These are phyloP conservation scores for Propithecus coquereli DNA, from an alignment of 2,113 vertebrate species.

Conservation along the genomic window DNA sequence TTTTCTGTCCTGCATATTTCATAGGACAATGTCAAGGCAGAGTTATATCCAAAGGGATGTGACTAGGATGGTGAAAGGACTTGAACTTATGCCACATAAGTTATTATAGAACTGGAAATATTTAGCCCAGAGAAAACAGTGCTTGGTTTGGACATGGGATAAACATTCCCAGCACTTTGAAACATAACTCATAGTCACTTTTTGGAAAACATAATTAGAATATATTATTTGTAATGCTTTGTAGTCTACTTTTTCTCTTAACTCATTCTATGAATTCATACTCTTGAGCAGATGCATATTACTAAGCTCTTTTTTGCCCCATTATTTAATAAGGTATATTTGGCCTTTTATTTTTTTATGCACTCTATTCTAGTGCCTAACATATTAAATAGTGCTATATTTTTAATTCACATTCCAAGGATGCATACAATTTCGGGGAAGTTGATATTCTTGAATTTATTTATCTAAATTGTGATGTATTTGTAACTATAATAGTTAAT, in stretches of 20 bases:
- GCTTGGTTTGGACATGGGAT: not conserved
- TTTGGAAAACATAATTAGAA: not conserved
- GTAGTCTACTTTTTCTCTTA: not conserved
- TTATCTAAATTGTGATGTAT: slow-evolving; percentile 51
- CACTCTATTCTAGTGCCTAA: not conserved
- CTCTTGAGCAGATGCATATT: not conserved
- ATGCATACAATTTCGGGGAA: slow-evolving; percentile 4
- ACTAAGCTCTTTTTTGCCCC: not conserved
- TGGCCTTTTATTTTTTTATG: slow-evolving; percentile 32
- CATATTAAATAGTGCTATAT: not conserved
- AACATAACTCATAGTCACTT: not conserved
- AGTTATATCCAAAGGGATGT: not conserved
- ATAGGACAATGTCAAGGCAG: not conserved
- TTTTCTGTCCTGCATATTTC: not conserved
- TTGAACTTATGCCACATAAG: not conserved
- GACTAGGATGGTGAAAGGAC: not conserved
- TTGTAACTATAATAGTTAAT: slow-evolving; percentile 69
- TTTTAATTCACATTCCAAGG: slow-evolving; percentile 45
- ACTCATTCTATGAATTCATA: slow-evolving; percentile 3
- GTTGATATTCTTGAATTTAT: slow-evolving; percentile 43
- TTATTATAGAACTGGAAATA: not conserved
- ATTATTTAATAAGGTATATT: slow-evolving; percentile 4
- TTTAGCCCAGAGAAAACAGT: not conserved
- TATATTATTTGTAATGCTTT: not conserved
- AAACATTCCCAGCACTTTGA: not conserved